These are phyloP conservation scores for Motacilla tschutschensis DNA, from an alignment of 2,113 vertebrate genomes.

Conservation along the genomic window DNA sequence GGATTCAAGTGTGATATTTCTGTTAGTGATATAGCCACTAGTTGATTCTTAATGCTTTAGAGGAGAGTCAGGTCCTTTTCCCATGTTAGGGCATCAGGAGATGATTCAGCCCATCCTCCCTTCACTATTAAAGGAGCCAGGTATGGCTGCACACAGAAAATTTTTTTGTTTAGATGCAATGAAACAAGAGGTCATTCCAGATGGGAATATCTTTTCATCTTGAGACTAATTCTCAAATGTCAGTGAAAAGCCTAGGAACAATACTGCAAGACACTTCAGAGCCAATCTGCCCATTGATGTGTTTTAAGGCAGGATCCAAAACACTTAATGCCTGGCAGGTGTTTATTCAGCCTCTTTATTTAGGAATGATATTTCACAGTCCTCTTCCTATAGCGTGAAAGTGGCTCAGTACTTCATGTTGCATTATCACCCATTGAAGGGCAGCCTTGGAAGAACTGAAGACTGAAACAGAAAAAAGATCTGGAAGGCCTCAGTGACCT, in stretches of 20 bases:
- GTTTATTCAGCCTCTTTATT: not conserved
- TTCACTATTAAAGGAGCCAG: not conserved
- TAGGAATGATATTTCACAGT: not conserved
- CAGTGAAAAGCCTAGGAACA: not conserved
- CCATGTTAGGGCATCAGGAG: not conserved
- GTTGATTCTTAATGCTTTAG: not conserved
- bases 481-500: not conserved
- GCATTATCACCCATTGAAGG: not conserved
- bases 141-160: not conserved
- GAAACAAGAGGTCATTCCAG: not conserved
- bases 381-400: not conserved
- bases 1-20: not conserved
- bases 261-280: not conserved
- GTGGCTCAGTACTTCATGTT: not conserved
- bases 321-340: not conserved
- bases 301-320: not conserved
- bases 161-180: not conserved
- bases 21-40: not conserved
- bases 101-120: not conserved
- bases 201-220: not conserved
- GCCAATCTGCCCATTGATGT: not conserved
- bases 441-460: not conserved
- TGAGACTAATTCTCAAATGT: not conserved
- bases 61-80: not conserved
- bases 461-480: not conserved